Conservation (phyloP, 2,888 invertebrate species). For the Anarsia innoxiella region DNA sequence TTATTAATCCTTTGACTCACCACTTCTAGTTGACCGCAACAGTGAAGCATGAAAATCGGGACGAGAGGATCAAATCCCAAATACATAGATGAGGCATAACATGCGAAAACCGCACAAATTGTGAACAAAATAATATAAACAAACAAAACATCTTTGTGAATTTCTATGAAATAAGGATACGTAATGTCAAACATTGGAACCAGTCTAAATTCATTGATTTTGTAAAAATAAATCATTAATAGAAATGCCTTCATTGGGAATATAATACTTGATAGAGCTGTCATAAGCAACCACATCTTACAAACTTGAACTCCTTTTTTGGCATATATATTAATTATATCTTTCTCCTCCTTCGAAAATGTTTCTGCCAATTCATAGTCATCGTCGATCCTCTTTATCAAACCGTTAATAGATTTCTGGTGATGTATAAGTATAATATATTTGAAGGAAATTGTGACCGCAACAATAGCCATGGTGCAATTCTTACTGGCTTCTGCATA, state of each 20-base stretch:
- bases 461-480: constrained; percentile 35
- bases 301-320: constrained; percentile 33
- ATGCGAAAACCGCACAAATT: constrained; percentile 28
- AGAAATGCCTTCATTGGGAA: constrained; percentile 41
- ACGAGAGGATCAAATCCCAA: constrained; percentile 54
- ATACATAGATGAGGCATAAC: constrained; percentile 31
- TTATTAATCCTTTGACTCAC: constrained; percentile 34
- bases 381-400: constrained; percentile 32
- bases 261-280: constrained; percentile 25
- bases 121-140: constrained; percentile 27
- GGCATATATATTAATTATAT: constrained; percentile 31
- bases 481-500: constrained; percentile 43
- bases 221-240: constrained; percentile 34
- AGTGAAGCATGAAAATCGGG: constrained; percentile 49
- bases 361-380: constrained; percentile 35
- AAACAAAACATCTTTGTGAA: constrained; percentile 26
- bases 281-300: constrained; percentile 35
- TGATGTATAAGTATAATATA: constrained; percentile 33
- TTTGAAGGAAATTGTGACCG: constrained; percentile 35
- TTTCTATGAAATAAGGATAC: constrained; percentile 34
- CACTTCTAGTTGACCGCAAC: constrained; percentile 49
- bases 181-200: constrained; percentile 42
- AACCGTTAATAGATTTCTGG: constrained; percentile 25
- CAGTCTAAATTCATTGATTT: constrained; percentile 29
- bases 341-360: constrained; percentile 29